Evolutionary conservation across 2,113 vertebrate genomes (phyloP).

Genomic region (Ciconia stormi): DNA sequence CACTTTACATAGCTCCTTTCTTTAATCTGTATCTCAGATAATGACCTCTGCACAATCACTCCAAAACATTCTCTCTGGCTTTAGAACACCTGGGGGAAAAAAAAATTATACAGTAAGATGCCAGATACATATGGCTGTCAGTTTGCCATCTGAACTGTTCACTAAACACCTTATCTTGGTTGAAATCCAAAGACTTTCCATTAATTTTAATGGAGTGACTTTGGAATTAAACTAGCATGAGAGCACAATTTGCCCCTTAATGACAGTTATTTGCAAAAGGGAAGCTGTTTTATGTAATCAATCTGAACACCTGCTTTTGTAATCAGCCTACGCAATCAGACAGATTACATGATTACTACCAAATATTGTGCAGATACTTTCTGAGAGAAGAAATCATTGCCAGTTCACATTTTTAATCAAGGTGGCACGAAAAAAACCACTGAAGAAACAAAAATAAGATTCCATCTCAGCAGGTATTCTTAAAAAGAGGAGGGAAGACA

Average conservation of each 20-base stretch:
- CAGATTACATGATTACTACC: conserved; percentile 23
- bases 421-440: not conserved
- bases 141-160: not conserved
- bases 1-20: not conserved
- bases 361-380: not conserved
- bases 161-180: not conserved
- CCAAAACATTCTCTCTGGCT: not conserved
- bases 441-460: not conserved
- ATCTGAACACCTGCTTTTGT: conserved; percentile 18
- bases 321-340: conserved; percentile 42
- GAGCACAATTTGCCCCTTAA: not conserved
- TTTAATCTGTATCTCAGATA: not conserved
- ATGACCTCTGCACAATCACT: not conserved
- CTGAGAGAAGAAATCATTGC: not conserved
- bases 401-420: conserved; percentile 29
- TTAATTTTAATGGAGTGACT: conserved; percentile 22
- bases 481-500: not conserved
- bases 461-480: not conserved
- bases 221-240: not conserved
- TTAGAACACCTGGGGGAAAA: not conserved
- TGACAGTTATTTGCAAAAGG: conserved; percentile 33
- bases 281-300: conserved; percentile 15
- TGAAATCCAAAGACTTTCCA: not conserved
- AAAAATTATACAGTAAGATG: not conserved
- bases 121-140: not conserved